phyloP scores from a whole-genome alignment of 2,888 invertebrate species.

The Athalia cordata region DNA sequence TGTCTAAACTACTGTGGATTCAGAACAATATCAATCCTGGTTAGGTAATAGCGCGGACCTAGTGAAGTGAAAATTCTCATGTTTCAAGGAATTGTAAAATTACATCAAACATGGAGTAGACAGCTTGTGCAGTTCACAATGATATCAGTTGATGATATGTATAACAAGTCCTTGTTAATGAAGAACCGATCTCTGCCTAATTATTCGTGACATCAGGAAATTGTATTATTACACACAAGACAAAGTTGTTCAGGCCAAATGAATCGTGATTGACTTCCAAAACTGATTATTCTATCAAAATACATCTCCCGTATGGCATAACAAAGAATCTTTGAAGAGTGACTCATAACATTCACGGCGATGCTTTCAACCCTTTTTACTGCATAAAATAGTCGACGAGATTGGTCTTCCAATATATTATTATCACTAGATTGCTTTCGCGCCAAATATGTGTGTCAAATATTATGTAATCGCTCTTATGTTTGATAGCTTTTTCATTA shows the following conservation, averaged over 20 bases:
- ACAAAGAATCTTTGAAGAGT: background rate
- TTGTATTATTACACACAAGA: background rate
- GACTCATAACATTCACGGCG: background rate
- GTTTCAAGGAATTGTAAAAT: background rate
- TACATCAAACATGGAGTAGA: conserved; percentile 16
- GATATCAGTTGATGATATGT: conserved; percentile 3
- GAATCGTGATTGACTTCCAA: background rate
- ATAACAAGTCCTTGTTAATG: background rate
- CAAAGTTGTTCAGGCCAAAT: background rate
- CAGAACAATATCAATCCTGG: background rate
- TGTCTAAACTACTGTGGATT: conserved; percentile 53
- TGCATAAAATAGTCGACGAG: background rate
- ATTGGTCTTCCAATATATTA: conserved; percentile 12
- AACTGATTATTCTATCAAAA: conserved; percentile 21
- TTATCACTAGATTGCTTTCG: background rate
- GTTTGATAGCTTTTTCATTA: background rate
- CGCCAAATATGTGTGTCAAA: background rate
- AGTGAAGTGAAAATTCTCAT: background rate
- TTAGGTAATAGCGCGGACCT: background rate
- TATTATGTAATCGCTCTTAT: background rate
- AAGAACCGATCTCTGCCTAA: conserved; percentile 9
- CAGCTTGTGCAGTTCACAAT: conserved; percentile 45
- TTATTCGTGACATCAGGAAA: conserved; percentile 22
- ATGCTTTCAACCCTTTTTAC: background rate
- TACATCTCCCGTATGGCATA: conserved; percentile 11